phyloP scores from a whole-genome alignment of 2,797 vertebrate species.

The Sebastes diaconus region DNA sequence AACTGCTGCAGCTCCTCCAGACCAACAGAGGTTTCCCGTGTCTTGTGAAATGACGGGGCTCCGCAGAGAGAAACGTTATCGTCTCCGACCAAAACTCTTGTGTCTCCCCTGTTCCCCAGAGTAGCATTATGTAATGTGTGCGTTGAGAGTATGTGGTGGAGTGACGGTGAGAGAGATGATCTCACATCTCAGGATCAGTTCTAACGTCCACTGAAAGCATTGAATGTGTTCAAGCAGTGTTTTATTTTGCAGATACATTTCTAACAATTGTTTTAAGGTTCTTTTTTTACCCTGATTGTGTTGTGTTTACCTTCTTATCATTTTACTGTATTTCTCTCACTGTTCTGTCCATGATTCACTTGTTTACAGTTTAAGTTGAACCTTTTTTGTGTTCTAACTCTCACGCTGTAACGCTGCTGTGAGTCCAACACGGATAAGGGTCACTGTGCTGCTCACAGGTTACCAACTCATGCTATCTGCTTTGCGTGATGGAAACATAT shows the following conservation, averaged over 20 bases:
- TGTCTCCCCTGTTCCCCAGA: no score
- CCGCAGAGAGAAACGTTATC: no score
- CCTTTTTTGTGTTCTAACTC: not conserved
- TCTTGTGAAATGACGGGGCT: no score
- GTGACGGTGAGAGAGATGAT: no score
- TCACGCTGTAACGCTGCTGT: not conserved
- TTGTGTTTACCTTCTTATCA: not conserved
- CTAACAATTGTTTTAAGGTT: not conserved
- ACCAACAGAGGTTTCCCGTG: no score
- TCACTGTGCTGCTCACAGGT: not conserved
- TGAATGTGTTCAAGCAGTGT: not conserved
- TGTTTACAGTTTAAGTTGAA: not conserved
- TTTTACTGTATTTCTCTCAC: not conserved
- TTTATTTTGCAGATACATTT: not conserved
- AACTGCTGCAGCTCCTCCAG: no score
- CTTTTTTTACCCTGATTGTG: not conserved
- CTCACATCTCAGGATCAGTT: not conserved
- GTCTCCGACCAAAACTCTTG: fast-evolving
- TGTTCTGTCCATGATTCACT: not conserved
- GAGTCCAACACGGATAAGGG: not conserved
- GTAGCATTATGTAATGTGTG: no score
- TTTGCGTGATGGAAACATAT: slow-evolving; percentile 10
- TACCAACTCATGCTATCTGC: not conserved
- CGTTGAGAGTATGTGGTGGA: no score
- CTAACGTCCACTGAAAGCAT: not conserved